A percentile compares a stretch with the other conserved stretches of the same genome.
Conservation (phyloP, 2,113 vertebrate species). For the Osmerus eperlanus region DNA sequence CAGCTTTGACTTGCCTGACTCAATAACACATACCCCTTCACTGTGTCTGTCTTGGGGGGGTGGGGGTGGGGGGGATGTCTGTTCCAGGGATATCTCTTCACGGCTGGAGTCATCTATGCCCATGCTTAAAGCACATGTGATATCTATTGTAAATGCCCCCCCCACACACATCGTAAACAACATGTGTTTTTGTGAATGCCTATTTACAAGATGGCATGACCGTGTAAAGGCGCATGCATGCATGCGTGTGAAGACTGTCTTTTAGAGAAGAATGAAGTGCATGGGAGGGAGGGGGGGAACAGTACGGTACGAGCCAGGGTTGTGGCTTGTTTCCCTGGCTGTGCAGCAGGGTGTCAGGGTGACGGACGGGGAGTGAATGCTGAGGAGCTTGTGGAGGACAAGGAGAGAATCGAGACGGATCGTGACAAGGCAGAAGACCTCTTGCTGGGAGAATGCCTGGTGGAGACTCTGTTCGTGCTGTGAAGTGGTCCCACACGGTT, state of each 20-base stretch:
- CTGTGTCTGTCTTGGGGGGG: slow-evolving; percentile 16
- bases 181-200: neutral
- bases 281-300: too few relatives aligned
- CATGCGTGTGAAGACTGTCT: too few relatives aligned
- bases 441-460: neutral
- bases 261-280: too few relatives aligned
- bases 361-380: slow-evolving; percentile 32
- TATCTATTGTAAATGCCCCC: too few relatives aligned
- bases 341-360: neutral
- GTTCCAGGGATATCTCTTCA: slow-evolving; percentile 18
- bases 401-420: slow-evolving; percentile 44
- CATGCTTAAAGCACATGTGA: slow-evolving; percentile 58
- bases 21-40: slow-evolving; percentile 82
- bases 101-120: too few relatives aligned
- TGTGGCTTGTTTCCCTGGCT: too few relatives aligned
- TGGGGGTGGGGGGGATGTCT: slow-evolving; percentile 9
- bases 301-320: too few relatives aligned
- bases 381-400: slow-evolving; percentile 28
- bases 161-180: too few relatives aligned
- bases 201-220: too few relatives aligned
- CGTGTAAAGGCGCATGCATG: too few relatives aligned
- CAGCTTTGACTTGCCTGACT: slow-evolving; percentile 91
- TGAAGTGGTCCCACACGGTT: too few relatives aligned
- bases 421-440: slow-evolving; percentile 51
- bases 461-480: neutral